Evolutionary conservation across 2,113 vertebrate species (phyloP), one percentile per base, ranked within the genome.

Genomic region (Lathamus discolor): DNA sequence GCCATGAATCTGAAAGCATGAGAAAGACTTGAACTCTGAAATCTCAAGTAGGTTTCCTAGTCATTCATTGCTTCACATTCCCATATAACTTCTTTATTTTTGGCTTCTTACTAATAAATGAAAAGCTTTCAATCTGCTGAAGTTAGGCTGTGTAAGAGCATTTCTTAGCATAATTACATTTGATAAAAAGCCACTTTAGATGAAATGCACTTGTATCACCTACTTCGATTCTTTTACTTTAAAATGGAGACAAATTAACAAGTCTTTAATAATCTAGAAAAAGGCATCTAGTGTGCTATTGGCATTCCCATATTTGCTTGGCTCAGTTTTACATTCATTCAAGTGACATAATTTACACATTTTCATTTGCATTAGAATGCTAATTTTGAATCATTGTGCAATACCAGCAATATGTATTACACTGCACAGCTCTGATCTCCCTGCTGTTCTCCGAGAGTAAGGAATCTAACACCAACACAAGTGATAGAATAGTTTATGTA

Each of bases 281-380:
- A 95, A 92, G 83, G 74, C 95, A 85, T 93, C 86, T 85, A 95
- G 48, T 8, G 39, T 83, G 94, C 95, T 90, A 96, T 57, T 89
- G 86, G 63, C 66, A 69, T 27, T 81, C n/a, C 59, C 79, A 16
- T 67, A 78, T 70, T 97, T 94, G 63, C 88, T 79, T 96, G 81
- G 88, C 82, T 97, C 81, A 70, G 79, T 73, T 97, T 57, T 29
- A 90, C 73, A 93, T 67, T 97, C 79, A 92, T 91, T 70, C 16
- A 13, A 22, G 74, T 96, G 94, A 90, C 84, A 92, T 88, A 20
- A 88, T 93, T 96, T 95, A 95, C 84, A 95, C 94, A 69, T 85
- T 83, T 80, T 75, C 92, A 75, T 96, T 98, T 97, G 88, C 64
- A 48, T 92, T 96, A n/a, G 83, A 90, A 91, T 79, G 77, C 82